phyloP scores from a whole-genome alignment of 2,888 invertebrate species.

The Ectemnius continuus region DNA sequence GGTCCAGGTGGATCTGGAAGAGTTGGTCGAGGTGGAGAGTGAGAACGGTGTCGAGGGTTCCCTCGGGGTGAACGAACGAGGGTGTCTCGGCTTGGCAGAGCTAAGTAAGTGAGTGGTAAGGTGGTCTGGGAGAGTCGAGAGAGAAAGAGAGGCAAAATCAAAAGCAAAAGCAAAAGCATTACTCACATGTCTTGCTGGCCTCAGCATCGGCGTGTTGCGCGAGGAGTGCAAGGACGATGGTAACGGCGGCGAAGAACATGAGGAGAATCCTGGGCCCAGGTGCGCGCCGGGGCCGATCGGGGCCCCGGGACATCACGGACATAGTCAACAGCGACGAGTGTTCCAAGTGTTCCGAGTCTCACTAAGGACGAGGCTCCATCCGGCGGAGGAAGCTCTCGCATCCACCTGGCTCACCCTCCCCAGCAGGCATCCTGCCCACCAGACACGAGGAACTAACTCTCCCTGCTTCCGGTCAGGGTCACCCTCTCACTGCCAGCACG shows the following conservation, averaged over 20 bases:
- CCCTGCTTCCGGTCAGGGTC: too few relatives aligned
- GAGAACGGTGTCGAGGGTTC: conserved; percentile 6
- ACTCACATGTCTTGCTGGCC: conserved; percentile 72
- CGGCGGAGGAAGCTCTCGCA: neutral
- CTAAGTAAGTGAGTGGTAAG: neutral
- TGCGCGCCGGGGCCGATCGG: conserved; percentile 23
- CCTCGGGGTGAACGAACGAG: neutral
- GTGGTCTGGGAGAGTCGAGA: too few relatives aligned
- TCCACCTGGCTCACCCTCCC: too few relatives aligned
- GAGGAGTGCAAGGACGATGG: conserved; percentile 46
- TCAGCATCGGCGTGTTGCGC: conserved; percentile 63
- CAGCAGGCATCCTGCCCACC: too few relatives aligned
- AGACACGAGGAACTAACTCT: too few relatives aligned
- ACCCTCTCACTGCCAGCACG: too few relatives aligned
- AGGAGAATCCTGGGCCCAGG: conserved; percentile 4
- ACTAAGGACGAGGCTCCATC: too few relatives aligned
- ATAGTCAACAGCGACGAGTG: conserved; percentile 45
- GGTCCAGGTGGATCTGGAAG: neutral
- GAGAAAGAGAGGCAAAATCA: too few relatives aligned
- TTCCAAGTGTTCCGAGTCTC: too few relatives aligned
- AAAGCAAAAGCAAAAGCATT: too few relatives aligned
- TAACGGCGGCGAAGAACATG: conserved; percentile 43
- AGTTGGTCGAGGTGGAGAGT: neutral
- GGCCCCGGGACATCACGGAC: conserved; percentile 62
- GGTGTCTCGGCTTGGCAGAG: neutral